Evolutionary conservation across 2,888 invertebrate species (phyloP).

Genomic region (Caenorhabditis becei): DNA sequence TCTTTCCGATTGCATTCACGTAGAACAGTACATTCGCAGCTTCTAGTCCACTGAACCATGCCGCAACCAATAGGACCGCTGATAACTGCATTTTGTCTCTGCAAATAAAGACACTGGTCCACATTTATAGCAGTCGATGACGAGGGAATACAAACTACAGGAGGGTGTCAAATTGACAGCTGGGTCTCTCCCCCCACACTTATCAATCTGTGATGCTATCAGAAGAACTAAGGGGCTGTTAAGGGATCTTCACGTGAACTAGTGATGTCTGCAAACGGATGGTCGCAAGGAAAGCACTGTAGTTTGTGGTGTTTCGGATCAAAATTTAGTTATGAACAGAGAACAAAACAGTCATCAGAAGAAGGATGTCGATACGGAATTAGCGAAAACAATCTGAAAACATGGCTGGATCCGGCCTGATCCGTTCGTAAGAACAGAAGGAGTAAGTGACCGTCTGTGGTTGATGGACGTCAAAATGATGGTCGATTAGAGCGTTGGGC

Average conservation of each 20-base stretch:
- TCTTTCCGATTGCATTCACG: conserved; percentile 60
- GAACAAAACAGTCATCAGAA: neutral
- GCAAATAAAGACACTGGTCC: neutral
- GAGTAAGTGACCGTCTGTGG: neutral
- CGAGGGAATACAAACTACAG: conserved; percentile 8
- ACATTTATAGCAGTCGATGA: neutral
- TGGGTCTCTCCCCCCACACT: neutral
- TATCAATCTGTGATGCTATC: conserved; percentile 1
- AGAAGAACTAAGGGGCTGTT: neutral
- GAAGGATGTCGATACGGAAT: no score
- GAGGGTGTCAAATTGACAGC: neutral
- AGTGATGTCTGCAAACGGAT: neutral
- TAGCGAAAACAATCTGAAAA: no score
- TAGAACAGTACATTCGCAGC: conserved; percentile 55
- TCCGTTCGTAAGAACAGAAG: no score
- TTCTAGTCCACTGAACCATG: neutral
- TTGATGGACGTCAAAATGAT: neutral
- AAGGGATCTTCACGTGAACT: neutral
- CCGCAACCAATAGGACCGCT: neutral
- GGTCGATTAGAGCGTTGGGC: neutral
- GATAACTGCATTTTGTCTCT: neutral
- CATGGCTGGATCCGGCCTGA: no score
- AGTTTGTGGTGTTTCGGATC: conserved; percentile 4
- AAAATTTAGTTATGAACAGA: neutral
- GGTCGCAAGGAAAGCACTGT: neutral